These are phyloP conservation scores for Drosophila nebulosa DNA, from an alignment of 1,140 invertebrate genomes.

Conservation along the genomic window DNA sequence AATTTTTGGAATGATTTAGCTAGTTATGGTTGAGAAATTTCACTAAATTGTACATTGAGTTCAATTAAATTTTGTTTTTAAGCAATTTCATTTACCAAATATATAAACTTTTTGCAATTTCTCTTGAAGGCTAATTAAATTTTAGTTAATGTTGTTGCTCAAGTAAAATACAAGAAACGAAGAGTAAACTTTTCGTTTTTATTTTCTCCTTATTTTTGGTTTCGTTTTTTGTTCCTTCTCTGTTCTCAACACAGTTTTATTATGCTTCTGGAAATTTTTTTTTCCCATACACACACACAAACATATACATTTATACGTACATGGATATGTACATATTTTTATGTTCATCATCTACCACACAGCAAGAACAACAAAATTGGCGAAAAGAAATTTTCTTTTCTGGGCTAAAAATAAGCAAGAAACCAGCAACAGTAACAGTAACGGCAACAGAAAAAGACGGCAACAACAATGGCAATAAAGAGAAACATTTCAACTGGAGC, in stretches of 20 bases:
- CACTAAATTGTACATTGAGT: no score
- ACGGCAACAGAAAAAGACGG: neutral
- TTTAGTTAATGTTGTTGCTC: constrained; percentile 1
- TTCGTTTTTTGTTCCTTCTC: neutral
- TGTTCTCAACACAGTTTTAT: neutral
- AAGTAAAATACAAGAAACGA: neutral
- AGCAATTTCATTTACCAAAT: neutral
- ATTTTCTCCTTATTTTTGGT: neutral
- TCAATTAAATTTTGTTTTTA: no score
- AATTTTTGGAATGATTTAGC: neutral
- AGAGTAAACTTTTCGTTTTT: neutral
- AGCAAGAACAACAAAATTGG: neutral
- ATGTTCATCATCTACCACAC: constrained; percentile 6
- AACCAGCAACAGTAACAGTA: neutral
- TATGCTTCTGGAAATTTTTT: constrained; percentile 3
- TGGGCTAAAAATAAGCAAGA: constrained; percentile 4
- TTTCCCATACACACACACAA: neutral
- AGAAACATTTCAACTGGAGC: constrained; percentile 47
- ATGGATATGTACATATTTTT: neutral
- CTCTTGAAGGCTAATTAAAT: neutral
- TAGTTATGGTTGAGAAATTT: no score
- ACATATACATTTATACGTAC: neutral
- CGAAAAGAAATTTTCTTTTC: neutral
- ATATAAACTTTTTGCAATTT: neutral
- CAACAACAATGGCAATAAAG: constrained; percentile 42